Conservation (phyloP, 1,140 invertebrate genomes). For the Cydia amplana region DNA sequence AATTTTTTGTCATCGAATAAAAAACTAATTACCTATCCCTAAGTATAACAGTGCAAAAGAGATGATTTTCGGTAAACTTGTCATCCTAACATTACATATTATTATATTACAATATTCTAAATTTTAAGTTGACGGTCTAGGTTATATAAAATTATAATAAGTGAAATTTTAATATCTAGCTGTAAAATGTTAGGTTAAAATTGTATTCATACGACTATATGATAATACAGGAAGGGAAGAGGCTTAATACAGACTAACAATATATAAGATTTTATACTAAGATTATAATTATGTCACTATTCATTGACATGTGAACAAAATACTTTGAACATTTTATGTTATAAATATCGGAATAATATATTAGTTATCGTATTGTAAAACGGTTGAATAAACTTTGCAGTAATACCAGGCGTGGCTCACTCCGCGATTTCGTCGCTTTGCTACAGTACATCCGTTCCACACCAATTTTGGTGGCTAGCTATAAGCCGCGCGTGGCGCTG, state of each 20-base stretch:
- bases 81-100: background rate
- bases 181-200: slow-evolving; percentile 14
- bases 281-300: slow-evolving; percentile 9
- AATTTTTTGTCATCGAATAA: no score
- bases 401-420: no score
- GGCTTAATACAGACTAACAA: slow-evolving; percentile 29
- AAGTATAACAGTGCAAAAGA: background rate
- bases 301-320: background rate
- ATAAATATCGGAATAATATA: no score
- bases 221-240: slow-evolving; percentile 22
- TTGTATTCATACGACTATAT: slow-evolving; percentile 23
- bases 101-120: slow-evolving; percentile 20
- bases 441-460: no score
- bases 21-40: no score
- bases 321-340: background rate
- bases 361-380: no score
- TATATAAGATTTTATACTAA: slow-evolving; percentile 31
- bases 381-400: no score
- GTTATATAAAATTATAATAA: slow-evolving; percentile 25
- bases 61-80: background rate
- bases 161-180: slow-evolving; percentile 28
- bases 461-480: no score
- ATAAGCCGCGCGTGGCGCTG: no score
- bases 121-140: slow-evolving; percentile 23
- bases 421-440: no score